These are phyloP conservation scores for Streptopelia turtur DNA, from an alignment of 2,797 vertebrate genomes.

Conservation along the genomic window DNA sequence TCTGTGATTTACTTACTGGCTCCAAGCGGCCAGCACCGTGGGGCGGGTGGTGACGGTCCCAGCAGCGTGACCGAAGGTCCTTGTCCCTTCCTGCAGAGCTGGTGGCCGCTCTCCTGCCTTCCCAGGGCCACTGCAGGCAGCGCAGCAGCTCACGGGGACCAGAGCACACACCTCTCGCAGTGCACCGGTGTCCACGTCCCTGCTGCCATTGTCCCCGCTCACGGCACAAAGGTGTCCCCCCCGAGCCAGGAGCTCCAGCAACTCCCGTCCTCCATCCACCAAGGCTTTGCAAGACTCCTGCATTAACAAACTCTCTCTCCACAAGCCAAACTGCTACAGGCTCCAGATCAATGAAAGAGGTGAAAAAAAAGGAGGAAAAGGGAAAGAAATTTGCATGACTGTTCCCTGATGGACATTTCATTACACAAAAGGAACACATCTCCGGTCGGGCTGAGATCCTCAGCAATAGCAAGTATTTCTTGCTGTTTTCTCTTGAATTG, in stretches of 20 bases:
- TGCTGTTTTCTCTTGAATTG: background rate
- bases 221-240: fast-evolving
- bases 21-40: fast-evolving
- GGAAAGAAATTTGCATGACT: background rate
- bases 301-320: background rate
- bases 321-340: background rate
- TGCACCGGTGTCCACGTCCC: background rate
- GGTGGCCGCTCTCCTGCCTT: background rate
- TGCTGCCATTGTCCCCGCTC: fast-evolving
- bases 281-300: background rate
- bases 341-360: background rate
- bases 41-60: background rate
- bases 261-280: background rate
- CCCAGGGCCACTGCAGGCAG: background rate
- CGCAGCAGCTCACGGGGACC: no score
- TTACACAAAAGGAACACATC: background rate
- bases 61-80: fast-evolving
- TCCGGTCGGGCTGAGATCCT: background rate
- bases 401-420: background rate
- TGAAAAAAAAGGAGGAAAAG: background rate
- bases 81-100: background rate
- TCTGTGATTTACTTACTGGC: no score
- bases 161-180: background rate
- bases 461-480: background rate
- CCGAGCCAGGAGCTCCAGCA: background rate